Percentiles rank a stretch among this genome's conserved stretches.
Evolutionary conservation across 2,888 invertebrate species (phyloP).

Genomic region (Nesidiocoris tenuis): DNA sequence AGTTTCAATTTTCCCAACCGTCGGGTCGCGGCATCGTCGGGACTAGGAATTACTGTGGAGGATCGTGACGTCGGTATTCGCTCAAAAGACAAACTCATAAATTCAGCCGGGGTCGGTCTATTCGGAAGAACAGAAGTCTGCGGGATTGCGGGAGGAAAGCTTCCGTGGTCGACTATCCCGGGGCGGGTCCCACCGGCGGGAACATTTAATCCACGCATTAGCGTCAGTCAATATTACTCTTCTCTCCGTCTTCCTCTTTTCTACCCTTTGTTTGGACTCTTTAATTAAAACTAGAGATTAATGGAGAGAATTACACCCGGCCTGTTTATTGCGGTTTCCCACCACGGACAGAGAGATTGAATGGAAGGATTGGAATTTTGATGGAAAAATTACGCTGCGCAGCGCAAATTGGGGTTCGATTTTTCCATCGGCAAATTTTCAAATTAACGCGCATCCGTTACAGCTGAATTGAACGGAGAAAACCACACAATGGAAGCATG

Average conservation of each 20-base stretch:
- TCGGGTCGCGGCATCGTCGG: no score
- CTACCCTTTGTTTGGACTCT: neutral
- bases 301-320: neutral
- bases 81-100: neutral
- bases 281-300: neutral
- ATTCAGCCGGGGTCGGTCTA: neutral
- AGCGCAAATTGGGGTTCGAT: no score
- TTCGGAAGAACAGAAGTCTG: neutral
- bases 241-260: neutral
- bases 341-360: neutral
- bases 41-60: neutral
- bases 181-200: neutral
- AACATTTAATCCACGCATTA: neutral
- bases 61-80: neutral
- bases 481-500: no score
- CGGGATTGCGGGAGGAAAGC: neutral
- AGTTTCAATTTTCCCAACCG: neutral
- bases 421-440: no score
- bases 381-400: no score
- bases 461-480: no score
- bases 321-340: neutral
- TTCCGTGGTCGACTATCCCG: neutral
- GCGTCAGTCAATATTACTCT: neutral
- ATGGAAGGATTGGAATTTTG: neutral
- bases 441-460: no score